Evolutionary conservation across 1,140 invertebrate genomes (phyloP), one percentile per base, ranked within the genome.

Genomic region (Magallana gigas): DNA sequence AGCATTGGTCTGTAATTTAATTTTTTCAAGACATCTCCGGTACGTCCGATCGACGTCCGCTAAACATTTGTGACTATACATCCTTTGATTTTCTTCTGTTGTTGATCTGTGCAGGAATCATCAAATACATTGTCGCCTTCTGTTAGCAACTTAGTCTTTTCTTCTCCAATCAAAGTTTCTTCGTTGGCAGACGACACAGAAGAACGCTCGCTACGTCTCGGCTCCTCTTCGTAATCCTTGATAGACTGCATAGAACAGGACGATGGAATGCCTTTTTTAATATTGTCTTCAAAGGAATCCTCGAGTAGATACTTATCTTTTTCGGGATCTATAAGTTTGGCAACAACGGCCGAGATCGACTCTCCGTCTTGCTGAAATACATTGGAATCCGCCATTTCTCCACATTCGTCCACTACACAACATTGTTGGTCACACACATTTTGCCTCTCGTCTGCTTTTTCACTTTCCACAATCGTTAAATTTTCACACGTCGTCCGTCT

Each of bases 191-290:
- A 71, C 36, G 58, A 76, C 56, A 86, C 23, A 57, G 85, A 86
- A 8, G 85, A 86, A 8, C 85, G 64, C 8, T 71, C 85, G 16
- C 85, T 86, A 56, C 85, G 64, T 16, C 85, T 57, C 5, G 85
- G 85, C 58, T 86, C 85, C 68, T 86, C 85, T 56, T 71, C 76
- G 18, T 86, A 86, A 80, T 86, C 85, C 62, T 86, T 86, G 68
- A 86, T 86, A 48, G 85, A 86, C 85, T 86, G 85, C 85, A 86
- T 80, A 29, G 85, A 86, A 57, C 57, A 59, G 8, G 85, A 71
- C n/a, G 64, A 36, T 80, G 85, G 48, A 36, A 86, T 36, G 58
- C 85, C 68, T 16, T 29, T 29, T 57, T 76, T 76, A 36, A 6
- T 48, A 80, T 57, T 57, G 56, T 86, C 85, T n/a, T 80, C 85